Conservation (phyloP, 1,140 invertebrate species). For the Anastrepha obliqua region DNA sequence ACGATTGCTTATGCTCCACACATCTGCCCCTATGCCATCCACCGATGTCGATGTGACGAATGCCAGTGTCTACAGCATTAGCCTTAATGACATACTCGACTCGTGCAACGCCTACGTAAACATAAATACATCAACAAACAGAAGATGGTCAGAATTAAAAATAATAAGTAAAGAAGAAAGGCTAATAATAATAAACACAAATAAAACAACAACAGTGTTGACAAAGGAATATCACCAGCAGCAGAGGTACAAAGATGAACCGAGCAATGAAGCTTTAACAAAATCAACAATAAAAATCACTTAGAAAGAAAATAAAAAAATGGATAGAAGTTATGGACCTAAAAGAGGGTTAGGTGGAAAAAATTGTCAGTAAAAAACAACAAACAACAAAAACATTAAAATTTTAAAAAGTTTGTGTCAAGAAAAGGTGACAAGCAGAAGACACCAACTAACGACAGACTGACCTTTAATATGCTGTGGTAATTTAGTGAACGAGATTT, state of each 20-base stretch:
- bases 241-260: background rate
- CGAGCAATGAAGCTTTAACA: background rate
- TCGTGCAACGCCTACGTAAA: conserved; percentile 46
- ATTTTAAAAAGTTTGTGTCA: background rate
- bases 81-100: conserved; percentile 4
- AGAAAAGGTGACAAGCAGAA: background rate
- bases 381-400: background rate
- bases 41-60: background rate
- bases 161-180: conserved; percentile 21
- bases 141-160: background rate
- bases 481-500: conserved; percentile 35
- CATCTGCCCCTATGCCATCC: background rate
- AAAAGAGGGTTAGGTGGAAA: background rate
- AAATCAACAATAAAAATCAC: background rate
- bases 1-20: background rate
- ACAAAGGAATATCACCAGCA: background rate
- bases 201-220: background rate
- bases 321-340: background rate
- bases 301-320: background rate
- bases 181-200: conserved; percentile 1
- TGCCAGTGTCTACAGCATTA: conserved; percentile 8
- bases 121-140: conserved; percentile 35
- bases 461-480: conserved; percentile 11
- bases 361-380: background rate
- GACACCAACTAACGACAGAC: background rate